phyloP scores from a whole-genome alignment of 2,113 vertebrate species.

The Cichladusa arquata region DNA sequence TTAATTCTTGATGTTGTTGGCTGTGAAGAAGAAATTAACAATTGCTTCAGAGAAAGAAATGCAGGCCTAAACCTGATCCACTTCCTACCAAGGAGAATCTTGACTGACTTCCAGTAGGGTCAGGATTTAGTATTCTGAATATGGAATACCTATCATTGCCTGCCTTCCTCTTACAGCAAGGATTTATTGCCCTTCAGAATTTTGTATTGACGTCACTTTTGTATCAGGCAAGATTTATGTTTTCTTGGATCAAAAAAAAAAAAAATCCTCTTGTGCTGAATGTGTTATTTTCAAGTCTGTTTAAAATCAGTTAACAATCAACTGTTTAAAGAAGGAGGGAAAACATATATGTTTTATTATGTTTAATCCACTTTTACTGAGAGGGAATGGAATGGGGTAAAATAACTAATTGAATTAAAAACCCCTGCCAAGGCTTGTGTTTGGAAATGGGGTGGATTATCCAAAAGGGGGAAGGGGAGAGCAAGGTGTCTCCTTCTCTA shows the following conservation, averaged over 20 bases:
- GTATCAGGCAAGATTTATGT: slow-evolving; percentile 12
- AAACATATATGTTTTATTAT: neutral
- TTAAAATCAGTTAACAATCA: neutral
- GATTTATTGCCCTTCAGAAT: slow-evolving; percentile 50
- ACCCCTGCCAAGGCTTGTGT: neutral
- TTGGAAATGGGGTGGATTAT: neutral
- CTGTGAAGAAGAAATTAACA: neutral
- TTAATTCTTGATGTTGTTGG: neutral
- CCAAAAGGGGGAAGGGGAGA: neutral
- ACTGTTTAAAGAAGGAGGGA: neutral
- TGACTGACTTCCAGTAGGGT: neutral
- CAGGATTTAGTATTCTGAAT: slow-evolving; percentile 34
- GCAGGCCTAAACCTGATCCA: neutral
- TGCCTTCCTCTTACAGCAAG: slow-evolving; percentile 17
- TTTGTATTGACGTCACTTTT: slow-evolving; percentile 41
- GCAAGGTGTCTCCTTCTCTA: neutral
- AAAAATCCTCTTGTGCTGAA: neutral
- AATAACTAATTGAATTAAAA: neutral
- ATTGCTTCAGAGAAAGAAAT: neutral
- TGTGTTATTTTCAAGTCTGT: neutral
- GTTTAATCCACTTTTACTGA: neutral
- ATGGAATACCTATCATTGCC: slow-evolving; percentile 3
- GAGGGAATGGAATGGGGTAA: neutral
- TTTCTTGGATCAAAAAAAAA: neutral
- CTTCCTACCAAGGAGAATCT: neutral